A percentile compares a stretch with the other conserved stretches of the same genome.
Evolutionary conservation across 37 sponge, comb jelly and placozoan genomes (phyloP).

Genomic region (Theonella swinhoei): DNA sequence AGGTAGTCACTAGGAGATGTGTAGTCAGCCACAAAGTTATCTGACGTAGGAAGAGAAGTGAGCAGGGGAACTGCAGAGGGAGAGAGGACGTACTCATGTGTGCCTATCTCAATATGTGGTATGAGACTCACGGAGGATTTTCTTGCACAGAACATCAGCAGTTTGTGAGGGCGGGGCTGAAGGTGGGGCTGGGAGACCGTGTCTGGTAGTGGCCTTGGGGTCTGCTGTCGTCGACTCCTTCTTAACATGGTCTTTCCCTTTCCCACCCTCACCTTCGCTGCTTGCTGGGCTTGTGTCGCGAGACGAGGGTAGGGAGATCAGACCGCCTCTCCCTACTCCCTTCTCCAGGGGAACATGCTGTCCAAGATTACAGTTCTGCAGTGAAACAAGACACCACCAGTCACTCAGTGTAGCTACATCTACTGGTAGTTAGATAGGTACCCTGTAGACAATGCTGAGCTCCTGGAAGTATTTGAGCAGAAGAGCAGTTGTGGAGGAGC

Average conservation of each 20-base stretch:
- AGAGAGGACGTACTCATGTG: background rate
- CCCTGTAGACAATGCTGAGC: too few relatives aligned
- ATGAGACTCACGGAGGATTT: constrained; percentile 42
- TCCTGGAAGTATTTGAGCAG: too few relatives aligned
- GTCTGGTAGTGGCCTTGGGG: constrained; percentile 41
- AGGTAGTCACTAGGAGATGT: constrained; percentile 10
- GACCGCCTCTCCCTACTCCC: constrained; percentile 40
- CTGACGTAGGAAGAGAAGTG: background rate
- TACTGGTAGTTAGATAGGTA: too few relatives aligned
- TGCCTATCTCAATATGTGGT: background rate
- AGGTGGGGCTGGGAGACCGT: background rate
- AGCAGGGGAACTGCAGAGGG: background rate
- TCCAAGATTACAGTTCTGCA: constrained; percentile 61
- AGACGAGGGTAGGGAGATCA: constrained; percentile 2
- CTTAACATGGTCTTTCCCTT: too few relatives aligned
- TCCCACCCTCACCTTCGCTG: too few relatives aligned
- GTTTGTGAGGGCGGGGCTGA: constrained; percentile 16
- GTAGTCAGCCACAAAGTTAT: background rate
- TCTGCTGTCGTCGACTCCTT: constrained; percentile 14
- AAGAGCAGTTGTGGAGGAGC: too few relatives aligned
- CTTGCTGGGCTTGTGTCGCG: too few relatives aligned
- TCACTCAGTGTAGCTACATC: too few relatives aligned
- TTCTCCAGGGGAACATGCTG: constrained; percentile 63
- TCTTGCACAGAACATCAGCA: constrained; percentile 42
- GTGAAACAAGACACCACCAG: background rate